phyloP scores from a whole-genome alignment of 1,140 invertebrate genomes.

The Brachionus angularis region DNA sequence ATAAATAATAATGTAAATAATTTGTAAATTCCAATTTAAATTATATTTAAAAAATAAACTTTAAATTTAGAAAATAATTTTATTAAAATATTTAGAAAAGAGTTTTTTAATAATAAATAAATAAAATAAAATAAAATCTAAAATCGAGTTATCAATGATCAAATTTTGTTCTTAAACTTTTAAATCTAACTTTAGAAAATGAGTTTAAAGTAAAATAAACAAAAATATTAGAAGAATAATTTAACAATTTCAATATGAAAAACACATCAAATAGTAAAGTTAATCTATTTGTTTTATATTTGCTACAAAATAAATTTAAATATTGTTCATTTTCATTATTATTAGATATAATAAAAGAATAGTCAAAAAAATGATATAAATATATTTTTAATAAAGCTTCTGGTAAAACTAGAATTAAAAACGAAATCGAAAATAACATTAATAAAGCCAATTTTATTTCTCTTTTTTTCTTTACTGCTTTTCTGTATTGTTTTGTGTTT shows the following conservation, averaged over 20 bases:
- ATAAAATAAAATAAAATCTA: background rate
- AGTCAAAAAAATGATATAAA: constrained; percentile 28
- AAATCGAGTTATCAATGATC: background rate
- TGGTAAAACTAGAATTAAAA: constrained; percentile 19
- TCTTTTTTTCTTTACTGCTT: constrained; percentile 8
- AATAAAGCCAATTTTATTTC: constrained; percentile 28
- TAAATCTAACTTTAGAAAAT: constrained; percentile 24
- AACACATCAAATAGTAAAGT: constrained; percentile 21
- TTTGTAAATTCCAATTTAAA: background rate
- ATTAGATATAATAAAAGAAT: background rate
- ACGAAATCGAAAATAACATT: constrained; percentile 27
- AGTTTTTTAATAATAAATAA: background rate
- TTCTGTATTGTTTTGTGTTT: constrained; percentile 3
- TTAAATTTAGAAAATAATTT: background rate
- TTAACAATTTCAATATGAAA: constrained; percentile 30
- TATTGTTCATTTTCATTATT: background rate
- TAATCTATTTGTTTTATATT: constrained; percentile 4
- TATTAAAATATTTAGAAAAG: background rate
- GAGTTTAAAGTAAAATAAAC: constrained; percentile 15
- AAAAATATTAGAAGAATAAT: constrained; percentile 31
- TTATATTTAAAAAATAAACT: background rate
- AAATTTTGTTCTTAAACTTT: constrained; percentile 12
- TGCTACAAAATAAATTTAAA: constrained; percentile 16
- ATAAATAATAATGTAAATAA: background rate
- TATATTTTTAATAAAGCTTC: constrained; percentile 26